phyloP scores from a whole-genome alignment of 2,113 vertebrate species.

The Tyto alba region DNA sequence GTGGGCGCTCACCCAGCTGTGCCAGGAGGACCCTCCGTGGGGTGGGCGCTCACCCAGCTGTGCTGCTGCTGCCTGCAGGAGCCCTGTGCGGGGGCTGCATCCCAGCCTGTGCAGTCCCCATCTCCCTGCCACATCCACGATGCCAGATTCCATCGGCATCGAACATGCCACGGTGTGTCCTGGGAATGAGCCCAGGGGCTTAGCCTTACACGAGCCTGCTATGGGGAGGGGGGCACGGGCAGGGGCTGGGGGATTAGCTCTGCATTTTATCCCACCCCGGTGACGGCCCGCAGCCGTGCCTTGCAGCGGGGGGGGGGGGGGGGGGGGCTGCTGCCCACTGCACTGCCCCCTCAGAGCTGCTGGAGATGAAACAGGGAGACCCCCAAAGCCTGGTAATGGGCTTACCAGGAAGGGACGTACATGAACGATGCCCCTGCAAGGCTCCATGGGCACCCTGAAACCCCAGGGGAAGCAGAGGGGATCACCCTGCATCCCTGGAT shows the following conservation, averaged over 20 bases:
- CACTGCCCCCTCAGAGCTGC: not conserved
- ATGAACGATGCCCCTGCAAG: fast-evolving
- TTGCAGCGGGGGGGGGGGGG: no score
- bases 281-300: not conserved
- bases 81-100: not conserved
- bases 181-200: not conserved
- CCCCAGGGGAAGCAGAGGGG: not conserved
- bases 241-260: not conserved
- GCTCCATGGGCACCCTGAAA: not conserved
- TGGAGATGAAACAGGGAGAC: not conserved
- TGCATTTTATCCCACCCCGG: fast-evolving
- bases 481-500: not conserved
- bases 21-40: not conserved
- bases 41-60: not conserved
- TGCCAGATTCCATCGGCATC: not conserved
- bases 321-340: not conserved
- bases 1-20: not conserved
- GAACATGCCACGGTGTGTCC: fast-evolving
- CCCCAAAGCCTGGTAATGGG: not conserved
- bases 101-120: not conserved
- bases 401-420: fast-evolving
- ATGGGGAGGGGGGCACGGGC: no score
- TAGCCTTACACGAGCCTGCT: fast-evolving
- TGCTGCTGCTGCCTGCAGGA: not conserved
- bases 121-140: not conserved